Percentiles rank a stretch among this genome's conserved stretches.
These are phyloP conservation scores for Tiphia femorata DNA, from an alignment of 2,888 invertebrate genomes.

Conservation along the genomic window DNA sequence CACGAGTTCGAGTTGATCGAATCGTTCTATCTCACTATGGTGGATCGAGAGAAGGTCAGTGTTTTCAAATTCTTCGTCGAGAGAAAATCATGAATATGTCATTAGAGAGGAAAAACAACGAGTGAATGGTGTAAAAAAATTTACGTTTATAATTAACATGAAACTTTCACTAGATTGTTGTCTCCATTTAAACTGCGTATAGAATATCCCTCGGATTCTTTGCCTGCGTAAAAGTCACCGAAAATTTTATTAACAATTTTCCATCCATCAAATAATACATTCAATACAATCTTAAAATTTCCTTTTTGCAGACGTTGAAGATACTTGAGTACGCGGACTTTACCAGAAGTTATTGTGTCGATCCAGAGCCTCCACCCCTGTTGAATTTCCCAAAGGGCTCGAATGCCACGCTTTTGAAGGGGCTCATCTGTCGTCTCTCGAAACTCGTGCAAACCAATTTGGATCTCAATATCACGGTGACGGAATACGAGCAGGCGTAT, in stretches of 20 bases:
- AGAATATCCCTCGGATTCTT: too few species aligned
- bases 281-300: neutral
- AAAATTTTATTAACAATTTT: too few species aligned
- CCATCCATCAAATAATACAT: too few species aligned
- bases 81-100: too few species aligned
- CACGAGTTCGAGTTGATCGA: constrained; percentile 52
- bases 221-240: too few species aligned
- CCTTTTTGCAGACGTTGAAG: constrained; percentile 47
- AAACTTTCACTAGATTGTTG: neutral
- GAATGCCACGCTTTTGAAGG: constrained; percentile 53
- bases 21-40: constrained; percentile 57
- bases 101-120: neutral
- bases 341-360: constrained; percentile 49
- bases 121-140: too few species aligned
- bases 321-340: constrained; percentile 59
- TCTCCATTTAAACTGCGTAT: too few species aligned
- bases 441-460: constrained; percentile 46
- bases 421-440: constrained; percentile 54
- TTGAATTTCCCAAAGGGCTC: constrained; percentile 56
- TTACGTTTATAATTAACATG: too few species aligned
- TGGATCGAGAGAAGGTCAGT: constrained; percentile 55
- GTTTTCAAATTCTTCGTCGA: neutral
- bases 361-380: constrained; percentile 38
- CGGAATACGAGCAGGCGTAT: constrained; percentile 18
- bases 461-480: constrained; percentile 43